Evolutionary conservation across 2,113 vertebrate species (phyloP).

Genomic region (Planiliza haematocheilus): DNA sequence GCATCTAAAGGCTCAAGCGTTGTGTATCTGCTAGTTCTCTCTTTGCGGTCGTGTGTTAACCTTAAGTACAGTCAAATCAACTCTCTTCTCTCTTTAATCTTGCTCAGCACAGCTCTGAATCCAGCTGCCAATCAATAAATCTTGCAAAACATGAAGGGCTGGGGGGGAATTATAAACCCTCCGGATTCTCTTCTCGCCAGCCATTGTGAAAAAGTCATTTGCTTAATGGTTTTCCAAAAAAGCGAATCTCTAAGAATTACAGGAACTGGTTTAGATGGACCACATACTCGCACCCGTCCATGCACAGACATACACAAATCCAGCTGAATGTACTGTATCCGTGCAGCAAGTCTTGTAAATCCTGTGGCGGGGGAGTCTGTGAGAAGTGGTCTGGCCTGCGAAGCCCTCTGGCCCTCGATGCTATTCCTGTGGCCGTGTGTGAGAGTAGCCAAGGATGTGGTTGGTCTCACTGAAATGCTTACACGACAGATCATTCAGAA

Average conservation of each 20-base stretch:
- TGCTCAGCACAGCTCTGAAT: neutral
- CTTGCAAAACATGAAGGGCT: constrained; percentile 14
- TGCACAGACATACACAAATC: constrained; percentile 8
- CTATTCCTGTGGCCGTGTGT: constrained; percentile 42
- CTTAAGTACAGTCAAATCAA: too few relatives aligned
- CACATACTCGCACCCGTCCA: neutral
- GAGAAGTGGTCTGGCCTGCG: constrained; percentile 62
- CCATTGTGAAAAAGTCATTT: constrained; percentile 56
- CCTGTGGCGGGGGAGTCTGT: constrained; percentile 25
- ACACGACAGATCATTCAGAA: constrained; percentile 41
- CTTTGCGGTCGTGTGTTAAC: too few relatives aligned
- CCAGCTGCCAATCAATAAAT: constrained; percentile 17
- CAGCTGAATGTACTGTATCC: constrained; percentile 22
- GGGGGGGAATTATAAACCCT: constrained; percentile 32
- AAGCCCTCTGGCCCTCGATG: constrained; percentile 44
- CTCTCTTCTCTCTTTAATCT: neutral
- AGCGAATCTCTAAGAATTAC: constrained; percentile 41
- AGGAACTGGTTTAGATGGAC: constrained; percentile 32
- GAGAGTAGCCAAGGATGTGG: constrained; percentile 72
- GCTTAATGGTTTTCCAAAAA: constrained; percentile 56
- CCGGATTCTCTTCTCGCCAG: constrained; percentile 31
- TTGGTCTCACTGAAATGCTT: constrained; percentile 65
- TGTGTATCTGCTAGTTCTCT: too few relatives aligned
- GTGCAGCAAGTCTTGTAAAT: constrained; percentile 26
- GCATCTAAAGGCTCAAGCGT: too few relatives aligned